Evolutionary conservation across 2,797 vertebrate genomes (phyloP), one percentile per base, ranked within the genome.

Genomic region (Molossus molossus): DNA sequence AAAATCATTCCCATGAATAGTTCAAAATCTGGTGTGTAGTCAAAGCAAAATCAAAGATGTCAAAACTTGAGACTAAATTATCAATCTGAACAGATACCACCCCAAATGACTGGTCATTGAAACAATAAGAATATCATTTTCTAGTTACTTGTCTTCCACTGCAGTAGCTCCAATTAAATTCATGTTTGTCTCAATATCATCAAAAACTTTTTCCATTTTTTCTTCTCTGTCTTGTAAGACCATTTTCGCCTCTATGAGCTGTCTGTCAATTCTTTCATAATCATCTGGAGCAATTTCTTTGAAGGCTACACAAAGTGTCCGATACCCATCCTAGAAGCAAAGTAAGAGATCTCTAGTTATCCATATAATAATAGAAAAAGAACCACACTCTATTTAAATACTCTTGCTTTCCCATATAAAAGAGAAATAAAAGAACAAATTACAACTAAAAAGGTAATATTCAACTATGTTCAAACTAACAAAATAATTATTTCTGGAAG

Each of bases 131-230:
- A 64, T 69, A 92, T 73, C 20, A 96, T 84, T 82, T 87, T 96
- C 64, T 87, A 93, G 23, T 98, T 98, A 99, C 99, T 99, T 99
- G 98, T 99, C 99, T 97, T 99, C 99, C 21, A 99, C 99, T 29
- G 99, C 99, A 9, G 99, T 99, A 15, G 99, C 99, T 96, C 99
- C 99, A 60, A 99, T 99, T 94, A 99, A 98, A 98, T 98, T 99
- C 99, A 99, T 99, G 95, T 98, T 98, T 1, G 98, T 99, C 98
- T 99, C 99, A 96, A 99, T 99, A 96, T 99, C 99, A 94, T 99
- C 99, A 98, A 99, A 99, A 96, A 99, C 98, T 84, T 98, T 98
- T 82, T 99, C 99, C 97, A 99, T 98, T 98, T 98, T 99, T 97
- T 99, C 99, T 97, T 99, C 99, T 98, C 99, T 98, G 97, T 99